Conservation (phyloP, 2,797 vertebrate genomes). For the Nyctalus aviator region DNA sequence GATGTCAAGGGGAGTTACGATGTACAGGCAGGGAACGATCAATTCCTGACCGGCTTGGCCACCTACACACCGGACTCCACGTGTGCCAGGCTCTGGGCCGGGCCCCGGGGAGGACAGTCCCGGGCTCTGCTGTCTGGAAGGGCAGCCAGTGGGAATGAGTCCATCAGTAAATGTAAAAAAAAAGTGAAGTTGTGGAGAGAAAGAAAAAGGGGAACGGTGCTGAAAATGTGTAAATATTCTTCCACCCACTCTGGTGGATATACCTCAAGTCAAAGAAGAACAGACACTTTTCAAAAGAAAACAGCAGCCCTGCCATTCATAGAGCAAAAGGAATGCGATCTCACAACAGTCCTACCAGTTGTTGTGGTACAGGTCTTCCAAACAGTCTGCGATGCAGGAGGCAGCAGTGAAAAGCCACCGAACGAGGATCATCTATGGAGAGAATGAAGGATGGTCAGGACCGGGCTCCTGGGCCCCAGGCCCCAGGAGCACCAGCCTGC, state of each 20-base stretch:
- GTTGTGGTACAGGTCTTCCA: constrained; percentile 95
- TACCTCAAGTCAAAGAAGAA: background rate
- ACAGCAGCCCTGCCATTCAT: background rate
- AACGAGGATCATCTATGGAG: constrained; percentile 93
- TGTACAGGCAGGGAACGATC: background rate
- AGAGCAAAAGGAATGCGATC: background rate
- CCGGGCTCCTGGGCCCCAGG: rapidly evolving
- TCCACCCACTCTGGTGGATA: background rate
- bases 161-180: background rate
- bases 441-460: background rate
- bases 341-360: constrained; percentile 91
- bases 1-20: background rate
- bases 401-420: constrained; percentile 93
- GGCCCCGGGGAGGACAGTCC: background rate
- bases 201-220: background rate
- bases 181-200: background rate
- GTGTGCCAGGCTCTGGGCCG: background rate
- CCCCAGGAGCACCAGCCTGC: background rate
- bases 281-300: background rate
- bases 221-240: background rate
- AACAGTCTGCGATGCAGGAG: constrained; percentile 93
- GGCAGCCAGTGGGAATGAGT: background rate
- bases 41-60: background rate
- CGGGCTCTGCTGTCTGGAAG: background rate
- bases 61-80: rapidly evolving